phyloP scores from a whole-genome alignment of 1,140 invertebrate species.

The Dendroctonus valens region DNA sequence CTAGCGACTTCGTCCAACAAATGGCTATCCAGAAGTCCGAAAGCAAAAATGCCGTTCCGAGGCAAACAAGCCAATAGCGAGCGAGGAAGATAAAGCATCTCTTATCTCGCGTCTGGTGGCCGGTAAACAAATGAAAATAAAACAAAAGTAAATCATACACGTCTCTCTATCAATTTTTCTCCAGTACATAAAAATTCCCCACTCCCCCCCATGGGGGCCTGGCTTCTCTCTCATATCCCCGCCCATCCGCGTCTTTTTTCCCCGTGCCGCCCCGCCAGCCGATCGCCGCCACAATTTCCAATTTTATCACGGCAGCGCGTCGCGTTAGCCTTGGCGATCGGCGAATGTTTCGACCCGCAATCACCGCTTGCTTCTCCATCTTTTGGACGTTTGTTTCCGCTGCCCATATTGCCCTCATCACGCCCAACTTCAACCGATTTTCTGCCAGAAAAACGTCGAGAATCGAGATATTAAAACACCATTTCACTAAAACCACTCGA shows the following conservation, averaged over 20 bases:
- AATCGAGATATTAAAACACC: too few species aligned
- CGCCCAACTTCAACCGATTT: too few species aligned
- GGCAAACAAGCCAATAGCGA: conserved; percentile 5
- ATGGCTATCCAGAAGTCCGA: too few species aligned
- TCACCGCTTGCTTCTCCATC: neutral
- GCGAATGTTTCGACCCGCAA: conserved; percentile 5
- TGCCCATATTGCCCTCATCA: too few species aligned
- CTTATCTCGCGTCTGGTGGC: conserved; percentile 10
- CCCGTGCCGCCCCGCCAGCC: conserved; percentile 6
- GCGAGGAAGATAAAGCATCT: conserved; percentile 13
- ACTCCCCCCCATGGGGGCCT: conserved; percentile 19
- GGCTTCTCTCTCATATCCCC: conserved; percentile 25
- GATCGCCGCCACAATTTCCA: conserved; percentile 28
- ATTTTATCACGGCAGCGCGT: conserved; percentile 29
- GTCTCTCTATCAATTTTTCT: conserved; percentile 29
- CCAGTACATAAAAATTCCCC: conserved; percentile 26
- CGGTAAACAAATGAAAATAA: conserved; percentile 18
- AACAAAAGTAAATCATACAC: conserved; percentile 25
- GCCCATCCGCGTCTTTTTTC: conserved; percentile 26
- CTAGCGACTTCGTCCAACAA: too few species aligned
- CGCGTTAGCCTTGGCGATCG: conserved; percentile 25
- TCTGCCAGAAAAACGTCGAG: too few species aligned
- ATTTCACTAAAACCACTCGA: too few species aligned
- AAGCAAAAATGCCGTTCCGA: neutral
- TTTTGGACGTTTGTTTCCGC: too few species aligned